Percentiles rank a stretch among this genome's conserved stretches.
These are phyloP conservation scores for Fregetta grallaria DNA, from an alignment of 2,113 vertebrate species.

Conservation along the genomic window DNA sequence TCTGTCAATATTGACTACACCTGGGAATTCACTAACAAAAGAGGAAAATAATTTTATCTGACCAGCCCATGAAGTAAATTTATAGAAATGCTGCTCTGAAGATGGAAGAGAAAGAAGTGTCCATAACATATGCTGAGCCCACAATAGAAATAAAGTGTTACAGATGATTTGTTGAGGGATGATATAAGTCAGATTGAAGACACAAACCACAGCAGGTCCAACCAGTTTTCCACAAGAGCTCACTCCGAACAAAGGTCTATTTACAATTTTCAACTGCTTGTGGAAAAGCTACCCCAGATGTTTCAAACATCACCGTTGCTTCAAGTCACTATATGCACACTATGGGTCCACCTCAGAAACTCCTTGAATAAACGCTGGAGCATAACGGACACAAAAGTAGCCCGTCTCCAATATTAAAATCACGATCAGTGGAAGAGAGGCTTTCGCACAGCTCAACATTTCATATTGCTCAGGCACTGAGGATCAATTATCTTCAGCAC, in stretches of 20 bases:
- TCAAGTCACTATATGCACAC: neutral
- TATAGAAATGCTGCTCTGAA: constrained; percentile 15
- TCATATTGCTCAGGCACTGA: constrained; percentile 48
- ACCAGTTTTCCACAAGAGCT: neutral
- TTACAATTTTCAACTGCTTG: constrained; percentile 23
- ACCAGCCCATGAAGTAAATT: neutral
- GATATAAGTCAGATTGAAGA: neutral
- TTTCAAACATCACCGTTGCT: constrained; percentile 22
- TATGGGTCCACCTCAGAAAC: constrained; percentile 1
- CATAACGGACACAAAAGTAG: neutral
- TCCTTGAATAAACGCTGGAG: neutral
- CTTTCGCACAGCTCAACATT: neutral
- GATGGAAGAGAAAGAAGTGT: neutral
- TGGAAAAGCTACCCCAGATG: constrained; percentile 43
- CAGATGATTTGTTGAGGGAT: neutral
- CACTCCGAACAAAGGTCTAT: neutral
- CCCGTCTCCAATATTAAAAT: neutral
- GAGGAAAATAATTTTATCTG: neutral
- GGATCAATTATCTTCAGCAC: neutral
- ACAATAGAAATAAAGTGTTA: neutral
- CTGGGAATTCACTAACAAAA: neutral
- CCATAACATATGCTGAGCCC: neutral
- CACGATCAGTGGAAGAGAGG: neutral
- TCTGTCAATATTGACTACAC: constrained; percentile 1
- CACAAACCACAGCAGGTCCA: neutral